A percentile compares a stretch with the other conserved stretches of the same genome.
These are phyloP conservation scores for Leucosticte australis DNA, from an alignment of 2,113 vertebrate genomes.

Conservation along the genomic window DNA sequence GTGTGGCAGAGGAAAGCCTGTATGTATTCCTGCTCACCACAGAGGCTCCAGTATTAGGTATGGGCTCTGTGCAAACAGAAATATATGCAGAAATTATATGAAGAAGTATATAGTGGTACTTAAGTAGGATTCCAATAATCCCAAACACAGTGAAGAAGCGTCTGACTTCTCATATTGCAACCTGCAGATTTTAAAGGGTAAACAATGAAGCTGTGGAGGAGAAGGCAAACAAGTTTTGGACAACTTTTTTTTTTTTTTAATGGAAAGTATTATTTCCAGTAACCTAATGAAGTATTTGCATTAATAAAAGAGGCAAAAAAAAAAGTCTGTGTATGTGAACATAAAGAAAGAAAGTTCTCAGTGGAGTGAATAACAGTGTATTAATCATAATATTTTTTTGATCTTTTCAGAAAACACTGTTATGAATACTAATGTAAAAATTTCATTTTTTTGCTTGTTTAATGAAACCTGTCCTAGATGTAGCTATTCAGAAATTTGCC, in stretches of 20 bases:
- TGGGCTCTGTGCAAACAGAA: neutral
- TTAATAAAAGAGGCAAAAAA: conserved; percentile 9
- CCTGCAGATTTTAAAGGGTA: neutral
- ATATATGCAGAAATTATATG: neutral
- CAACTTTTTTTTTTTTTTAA: neutral
- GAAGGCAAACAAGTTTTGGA: neutral
- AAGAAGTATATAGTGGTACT: neutral
- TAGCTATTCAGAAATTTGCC: neutral
- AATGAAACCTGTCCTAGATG: neutral
- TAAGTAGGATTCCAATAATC: neutral
- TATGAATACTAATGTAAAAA: neutral
- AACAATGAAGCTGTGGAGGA: neutral
- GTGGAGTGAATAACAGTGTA: neutral
- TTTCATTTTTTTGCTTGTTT: neutral
- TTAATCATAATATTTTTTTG: neutral
- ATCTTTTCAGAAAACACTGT: neutral
- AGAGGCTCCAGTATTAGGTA: neutral
- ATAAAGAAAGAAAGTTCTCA: neutral
- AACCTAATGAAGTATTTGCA: neutral
- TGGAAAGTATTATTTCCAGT: neutral
- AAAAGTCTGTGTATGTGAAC: neutral
- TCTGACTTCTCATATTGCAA: neutral
- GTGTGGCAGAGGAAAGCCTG: neutral
- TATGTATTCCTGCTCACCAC: accelerated
- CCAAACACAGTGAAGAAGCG: neutral